Conservation (phyloP, 2,797 vertebrate genomes). For the Cuniculus paca region DNA sequence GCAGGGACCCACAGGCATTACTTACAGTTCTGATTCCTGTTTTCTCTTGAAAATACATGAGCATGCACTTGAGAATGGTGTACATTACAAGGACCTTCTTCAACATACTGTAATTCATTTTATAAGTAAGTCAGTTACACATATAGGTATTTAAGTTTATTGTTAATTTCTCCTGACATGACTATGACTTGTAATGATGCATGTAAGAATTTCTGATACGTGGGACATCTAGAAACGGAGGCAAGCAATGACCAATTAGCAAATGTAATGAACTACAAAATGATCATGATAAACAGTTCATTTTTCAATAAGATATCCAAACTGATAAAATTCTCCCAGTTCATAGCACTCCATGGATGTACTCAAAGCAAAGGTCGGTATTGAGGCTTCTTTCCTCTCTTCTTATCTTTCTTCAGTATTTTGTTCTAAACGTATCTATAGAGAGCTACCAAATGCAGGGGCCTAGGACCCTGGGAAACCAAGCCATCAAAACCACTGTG, state of each 20-base stretch:
- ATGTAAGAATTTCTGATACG: background rate
- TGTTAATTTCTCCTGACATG: background rate
- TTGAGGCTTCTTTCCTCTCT: accelerated
- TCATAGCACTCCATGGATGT: background rate
- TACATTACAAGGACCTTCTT: background rate
- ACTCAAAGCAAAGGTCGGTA: background rate
- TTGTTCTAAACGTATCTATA: background rate
- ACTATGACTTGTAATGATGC: background rate
- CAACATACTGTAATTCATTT: background rate
- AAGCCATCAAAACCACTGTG: background rate
- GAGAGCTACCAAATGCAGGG: background rate
- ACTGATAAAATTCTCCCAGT: background rate
- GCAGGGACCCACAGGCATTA: background rate
- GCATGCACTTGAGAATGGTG: background rate
- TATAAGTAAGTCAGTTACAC: background rate
- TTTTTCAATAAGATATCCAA: background rate
- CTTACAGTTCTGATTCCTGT: accelerated
- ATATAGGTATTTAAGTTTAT: background rate
- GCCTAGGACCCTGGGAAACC: background rate
- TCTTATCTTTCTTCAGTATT: background rate
- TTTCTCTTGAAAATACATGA: background rate
- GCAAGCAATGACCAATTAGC: too few species aligned
- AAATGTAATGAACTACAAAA: background rate
- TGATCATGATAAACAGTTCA: background rate
- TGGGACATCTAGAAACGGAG: background rate